Base-by-base conservation (phyloP, 2,888 invertebrate genomes). In the Microplitis manilae region DNA sequence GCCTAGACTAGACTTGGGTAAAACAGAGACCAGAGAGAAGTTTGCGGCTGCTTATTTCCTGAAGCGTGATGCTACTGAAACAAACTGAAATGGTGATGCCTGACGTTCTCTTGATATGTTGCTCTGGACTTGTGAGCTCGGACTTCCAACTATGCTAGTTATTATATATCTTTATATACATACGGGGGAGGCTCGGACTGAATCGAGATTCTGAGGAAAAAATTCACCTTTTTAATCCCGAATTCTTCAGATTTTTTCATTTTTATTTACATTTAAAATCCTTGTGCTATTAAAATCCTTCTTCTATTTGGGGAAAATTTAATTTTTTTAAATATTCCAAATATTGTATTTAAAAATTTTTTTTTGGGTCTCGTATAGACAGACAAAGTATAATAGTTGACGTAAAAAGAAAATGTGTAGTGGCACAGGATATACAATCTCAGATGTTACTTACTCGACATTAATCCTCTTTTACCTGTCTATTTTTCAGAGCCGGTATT, bases 401-500 rank as follows among this genome's bases (percentile, higher is more conserved):
- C 13, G 41, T 38, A 8, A 40, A 72, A 72, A 64, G 61, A 72
- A 72, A 72, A 62, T 30, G 30, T 2, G 30, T 30, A 30, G 2
- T 30, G 30, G 30, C 30, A 30, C 30, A 30, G 30, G 30, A 20
- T 65, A 65, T 30, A 65, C 9, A 65, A 65, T 65, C 65, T 65
- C 38, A 65, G 65, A 30, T 30, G 64, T 13, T 9, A 64, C 65
- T 73, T 64, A n/a, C 38, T 64, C 40, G 73, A 73, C 73, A 73
- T 73, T 65, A 73, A 73, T 73, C 62, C 73, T 73, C 73, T 62
- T 73, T 73, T 73, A 73, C 65, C 73, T 65, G 73, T 73, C 73
- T 73, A 73, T 73, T 65, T 50, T 9, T 65, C 9, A 20, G 30
- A 62, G 73, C 73, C 41, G 40, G 64, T 73, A 64, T 73, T 73